These are phyloP conservation scores for Heliconius cydno DNA, from an alignment of 2,888 invertebrate genomes.

Conservation along the genomic window DNA sequence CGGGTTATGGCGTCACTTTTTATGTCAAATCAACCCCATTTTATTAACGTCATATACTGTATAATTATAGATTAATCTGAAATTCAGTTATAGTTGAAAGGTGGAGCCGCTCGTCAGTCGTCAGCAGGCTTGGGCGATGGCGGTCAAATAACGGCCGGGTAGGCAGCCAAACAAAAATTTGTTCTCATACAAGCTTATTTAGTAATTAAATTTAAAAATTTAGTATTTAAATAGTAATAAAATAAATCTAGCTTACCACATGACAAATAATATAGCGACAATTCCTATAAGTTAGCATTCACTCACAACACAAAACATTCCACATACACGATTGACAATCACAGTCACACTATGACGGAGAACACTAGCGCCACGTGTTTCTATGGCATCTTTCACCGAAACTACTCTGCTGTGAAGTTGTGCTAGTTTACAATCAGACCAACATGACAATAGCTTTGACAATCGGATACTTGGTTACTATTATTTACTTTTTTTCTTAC, in stretches of 20 bases:
- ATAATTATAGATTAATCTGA: constrained; percentile 30
- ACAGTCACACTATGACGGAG: constrained; percentile 51
- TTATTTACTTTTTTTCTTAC: neutral
- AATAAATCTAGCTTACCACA: constrained; percentile 70
- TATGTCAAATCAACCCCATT: constrained; percentile 22
- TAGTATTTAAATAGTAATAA: neutral
- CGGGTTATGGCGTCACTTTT: constrained; percentile 8
- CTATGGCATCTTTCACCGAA: constrained; percentile 46
- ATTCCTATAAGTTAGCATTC: constrained; percentile 65
- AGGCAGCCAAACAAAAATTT: constrained; percentile 47
- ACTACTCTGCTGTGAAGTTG: constrained; percentile 46
- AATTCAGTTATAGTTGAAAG: constrained; percentile 54
- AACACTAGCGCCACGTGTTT: constrained; percentile 73
- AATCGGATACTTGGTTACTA: constrained; percentile 21
- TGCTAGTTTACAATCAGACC: constrained; percentile 34
- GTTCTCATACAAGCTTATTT: constrained; percentile 4
- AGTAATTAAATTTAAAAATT: neutral
- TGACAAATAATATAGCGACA: constrained; percentile 66
- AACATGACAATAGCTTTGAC: constrained; percentile 33
- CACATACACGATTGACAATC: constrained; percentile 62
- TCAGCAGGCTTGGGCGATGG: constrained; percentile 78
- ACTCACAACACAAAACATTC: constrained; percentile 80
- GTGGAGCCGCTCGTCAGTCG: constrained; percentile 70
- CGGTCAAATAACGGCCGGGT: constrained; percentile 80
- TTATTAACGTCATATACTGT: neutral